Conservation (phyloP, 2,113 vertebrate genomes). For the Thamnophis sirtalis region DNA sequence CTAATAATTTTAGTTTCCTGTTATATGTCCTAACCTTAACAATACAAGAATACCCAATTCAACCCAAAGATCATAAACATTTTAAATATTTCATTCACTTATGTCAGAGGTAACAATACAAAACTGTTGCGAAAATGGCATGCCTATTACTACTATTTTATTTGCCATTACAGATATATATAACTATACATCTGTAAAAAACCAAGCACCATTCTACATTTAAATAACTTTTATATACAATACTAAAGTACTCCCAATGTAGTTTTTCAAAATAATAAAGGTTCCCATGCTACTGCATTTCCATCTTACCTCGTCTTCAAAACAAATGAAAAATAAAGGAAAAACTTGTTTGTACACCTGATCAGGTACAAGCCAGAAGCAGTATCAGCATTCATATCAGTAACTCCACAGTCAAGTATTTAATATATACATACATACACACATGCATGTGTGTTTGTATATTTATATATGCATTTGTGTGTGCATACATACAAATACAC, state of each 20-base stretch:
- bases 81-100: constrained; percentile 43
- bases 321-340: constrained; percentile 28
- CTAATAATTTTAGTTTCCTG: constrained; percentile 31
- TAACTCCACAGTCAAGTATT: constrained; percentile 53
- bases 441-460: not conserved
- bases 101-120: constrained; percentile 38
- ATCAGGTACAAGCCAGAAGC: constrained; percentile 42
- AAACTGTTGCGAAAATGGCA: not conserved
- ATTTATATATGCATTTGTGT: constrained; percentile 59
- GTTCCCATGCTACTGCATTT: not conserved
- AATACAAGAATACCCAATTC: constrained; percentile 51
- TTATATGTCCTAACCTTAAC: constrained; percentile 43
- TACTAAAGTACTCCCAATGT: constrained; percentile 10
- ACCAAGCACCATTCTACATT: constrained; percentile 36
- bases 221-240: constrained; percentile 58
- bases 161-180: constrained; percentile 41
- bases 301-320: not conserved
- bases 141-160: constrained; percentile 21
- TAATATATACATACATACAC: constrained; percentile 44
- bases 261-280: constrained; percentile 36
- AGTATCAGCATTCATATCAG: constrained; percentile 63
- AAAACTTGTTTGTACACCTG: constrained; percentile 24
- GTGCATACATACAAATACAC: constrained; percentile 30
- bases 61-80: constrained; percentile 26
- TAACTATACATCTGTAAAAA: no score